phyloP scores from a whole-genome alignment of 2,888 invertebrate genomes.

The Rhagonycha lutea region DNA sequence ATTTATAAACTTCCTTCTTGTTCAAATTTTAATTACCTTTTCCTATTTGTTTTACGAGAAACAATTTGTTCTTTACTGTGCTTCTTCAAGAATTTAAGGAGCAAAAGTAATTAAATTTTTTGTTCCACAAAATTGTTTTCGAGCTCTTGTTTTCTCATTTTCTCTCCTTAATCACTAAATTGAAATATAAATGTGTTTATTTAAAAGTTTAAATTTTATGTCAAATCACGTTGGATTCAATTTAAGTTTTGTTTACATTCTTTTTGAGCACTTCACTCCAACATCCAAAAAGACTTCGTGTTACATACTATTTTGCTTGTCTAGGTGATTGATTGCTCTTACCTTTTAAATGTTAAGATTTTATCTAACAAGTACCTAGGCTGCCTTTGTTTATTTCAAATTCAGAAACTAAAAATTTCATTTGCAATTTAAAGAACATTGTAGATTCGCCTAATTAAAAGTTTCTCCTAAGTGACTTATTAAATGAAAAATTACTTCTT shows the following conservation, averaged over 20 bases:
- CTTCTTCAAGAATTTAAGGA: conserved; percentile 7
- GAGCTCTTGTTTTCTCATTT: background rate
- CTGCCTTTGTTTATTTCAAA: background rate
- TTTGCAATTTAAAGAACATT: background rate
- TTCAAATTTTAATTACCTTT: conserved; percentile 28
- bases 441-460: background rate
- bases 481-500: background rate
- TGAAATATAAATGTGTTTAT: background rate
- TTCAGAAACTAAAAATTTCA: background rate
- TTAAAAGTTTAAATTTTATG: conserved; percentile 1
- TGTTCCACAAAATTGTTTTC: background rate
- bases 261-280: conserved; percentile 7
- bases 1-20: conserved; percentile 21
- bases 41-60: conserved; percentile 16
- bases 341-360: conserved; percentile 19
- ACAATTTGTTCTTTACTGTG: conserved; percentile 1
- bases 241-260: background rate
- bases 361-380: too few relatives aligned
- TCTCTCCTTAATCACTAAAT: background rate
- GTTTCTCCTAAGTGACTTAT: background rate
- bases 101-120: conserved; percentile 6
- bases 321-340: conserved; percentile 20
- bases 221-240: background rate
- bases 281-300: conserved; percentile 11
- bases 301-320: conserved; percentile 21